A percentile compares a stretch with the other conserved stretches of the same genome.
Evolutionary conservation across 2,113 vertebrate species (phyloP).

Genomic region (Mormyrus lacerda): DNA sequence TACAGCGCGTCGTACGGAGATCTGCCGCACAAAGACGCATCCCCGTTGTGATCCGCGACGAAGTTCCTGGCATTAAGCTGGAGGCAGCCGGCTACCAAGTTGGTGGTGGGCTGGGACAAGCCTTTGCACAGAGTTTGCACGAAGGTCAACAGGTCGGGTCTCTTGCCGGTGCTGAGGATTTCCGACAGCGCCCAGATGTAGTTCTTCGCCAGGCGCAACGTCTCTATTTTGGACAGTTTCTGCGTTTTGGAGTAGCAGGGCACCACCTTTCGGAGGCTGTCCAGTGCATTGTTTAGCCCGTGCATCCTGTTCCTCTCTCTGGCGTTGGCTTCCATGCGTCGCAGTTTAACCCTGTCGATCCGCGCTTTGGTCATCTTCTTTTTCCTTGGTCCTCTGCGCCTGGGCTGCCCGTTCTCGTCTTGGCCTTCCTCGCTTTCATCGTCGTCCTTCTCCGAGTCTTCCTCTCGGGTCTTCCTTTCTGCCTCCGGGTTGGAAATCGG

Average conservation of each 20-base stretch:
- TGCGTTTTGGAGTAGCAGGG: conserved; percentile 91
- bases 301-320: conserved; percentile 85
- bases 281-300: conserved; percentile 80
- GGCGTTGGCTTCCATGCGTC: conserved; percentile 81
- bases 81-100: conserved; percentile 84
- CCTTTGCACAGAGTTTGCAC: conserved; percentile 88
- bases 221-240: conserved; percentile 91
- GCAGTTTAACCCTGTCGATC: conserved; percentile 79
- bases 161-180: conserved; percentile 78
- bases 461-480: conserved; percentile 59
- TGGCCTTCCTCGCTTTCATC: conserved; percentile 69
- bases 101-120: conserved; percentile 85
- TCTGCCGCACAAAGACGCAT: conserved; percentile 72
- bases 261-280: conserved; percentile 86
- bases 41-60: conserved; percentile 70
- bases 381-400: conserved; percentile 73
- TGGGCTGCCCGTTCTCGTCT: conserved; percentile 71
- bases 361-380: conserved; percentile 80
- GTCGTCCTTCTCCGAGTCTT: conserved; percentile 63
- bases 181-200: conserved; percentile 90
- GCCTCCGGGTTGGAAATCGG: conserved; percentile 59
- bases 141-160: conserved; percentile 81
- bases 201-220: conserved; percentile 82
- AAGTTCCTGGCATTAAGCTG: conserved; percentile 83
- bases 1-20: conserved; percentile 59